A percentile compares a stretch with the other conserved stretches of the same genome.
Conservation (phyloP, 1,140 invertebrate genomes). For the Anthonomus grandis region DNA sequence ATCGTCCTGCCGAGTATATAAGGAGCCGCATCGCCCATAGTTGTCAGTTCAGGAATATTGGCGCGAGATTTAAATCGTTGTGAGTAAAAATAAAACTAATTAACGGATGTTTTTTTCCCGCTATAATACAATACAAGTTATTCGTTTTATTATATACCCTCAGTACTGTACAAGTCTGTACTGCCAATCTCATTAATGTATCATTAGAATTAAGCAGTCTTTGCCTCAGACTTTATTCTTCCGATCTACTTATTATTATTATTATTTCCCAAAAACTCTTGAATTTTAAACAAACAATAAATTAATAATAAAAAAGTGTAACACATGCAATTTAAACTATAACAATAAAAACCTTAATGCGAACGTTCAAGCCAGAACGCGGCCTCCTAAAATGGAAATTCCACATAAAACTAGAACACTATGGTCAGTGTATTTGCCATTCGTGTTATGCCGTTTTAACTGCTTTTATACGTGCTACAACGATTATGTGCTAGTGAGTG, state of each 20-base stretch:
- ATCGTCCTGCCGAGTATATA: no score
- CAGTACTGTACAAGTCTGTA: no score
- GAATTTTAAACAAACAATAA: slow-evolving; percentile 1
- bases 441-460: slow-evolving; percentile 9
- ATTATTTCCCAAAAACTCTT: not conserved
- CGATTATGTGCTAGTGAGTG: slow-evolving; percentile 5
- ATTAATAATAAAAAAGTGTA: not conserved
- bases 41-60: no score
- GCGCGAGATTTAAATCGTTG: no score
- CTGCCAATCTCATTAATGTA: no score
- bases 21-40: no score
- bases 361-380: not conserved
- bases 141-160: no score
- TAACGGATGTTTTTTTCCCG: no score
- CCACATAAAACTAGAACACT: not conserved
- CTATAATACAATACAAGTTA: no score
- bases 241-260: not conserved
- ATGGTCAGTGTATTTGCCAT: slow-evolving; percentile 8
- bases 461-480: slow-evolving; percentile 17
- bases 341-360: not conserved
- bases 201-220: no score
- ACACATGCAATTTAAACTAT: not conserved
- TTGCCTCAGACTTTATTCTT: no score
- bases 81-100: no score
- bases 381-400: slow-evolving; percentile 1